These are phyloP conservation scores for Ligdia adustata DNA, from an alignment of 2,888 invertebrate genomes.

Conservation along the genomic window DNA sequence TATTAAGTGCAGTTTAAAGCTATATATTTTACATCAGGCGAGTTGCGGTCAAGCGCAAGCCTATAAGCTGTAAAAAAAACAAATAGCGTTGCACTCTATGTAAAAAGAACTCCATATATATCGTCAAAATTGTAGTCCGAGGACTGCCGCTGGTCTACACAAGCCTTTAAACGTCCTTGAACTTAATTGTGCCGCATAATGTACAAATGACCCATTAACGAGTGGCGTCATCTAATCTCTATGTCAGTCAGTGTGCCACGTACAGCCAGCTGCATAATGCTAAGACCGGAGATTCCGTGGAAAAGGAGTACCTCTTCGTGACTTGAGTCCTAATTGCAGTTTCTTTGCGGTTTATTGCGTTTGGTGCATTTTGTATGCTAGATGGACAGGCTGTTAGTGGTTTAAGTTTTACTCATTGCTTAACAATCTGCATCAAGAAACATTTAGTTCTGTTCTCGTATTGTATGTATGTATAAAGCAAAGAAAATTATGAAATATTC, in stretches of 20 bases:
- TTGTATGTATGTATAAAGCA: no score
- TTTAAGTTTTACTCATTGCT: conserved; percentile 1
- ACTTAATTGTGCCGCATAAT: conserved; percentile 25
- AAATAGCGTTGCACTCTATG: no score
- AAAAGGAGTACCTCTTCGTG: conserved; percentile 21
- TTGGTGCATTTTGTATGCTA: conserved; percentile 21
- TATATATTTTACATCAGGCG: no score
- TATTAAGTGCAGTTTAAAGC: no score
- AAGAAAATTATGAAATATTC: no score
- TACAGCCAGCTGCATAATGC: conserved; percentile 9
- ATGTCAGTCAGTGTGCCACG: conserved; percentile 31
- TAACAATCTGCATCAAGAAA: not conserved
- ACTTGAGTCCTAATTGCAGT: conserved; percentile 12
- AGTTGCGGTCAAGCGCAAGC: no score
- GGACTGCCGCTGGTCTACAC: not conserved
- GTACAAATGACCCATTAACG: not conserved
- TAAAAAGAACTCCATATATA: no score
- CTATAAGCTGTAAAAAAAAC: no score
- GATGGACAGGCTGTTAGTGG: conserved; percentile 15
- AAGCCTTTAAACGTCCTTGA: conserved; percentile 17
- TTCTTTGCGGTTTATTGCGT: conserved; percentile 22
- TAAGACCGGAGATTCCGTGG: conserved; percentile 18
- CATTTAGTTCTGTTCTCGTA: no score
- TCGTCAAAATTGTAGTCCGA: no score
- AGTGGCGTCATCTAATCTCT: conserved; percentile 25